These are phyloP conservation scores for Paedocypris micromegethes DNA, from an alignment of 2,797 vertebrate genomes.

Conservation along the genomic window DNA sequence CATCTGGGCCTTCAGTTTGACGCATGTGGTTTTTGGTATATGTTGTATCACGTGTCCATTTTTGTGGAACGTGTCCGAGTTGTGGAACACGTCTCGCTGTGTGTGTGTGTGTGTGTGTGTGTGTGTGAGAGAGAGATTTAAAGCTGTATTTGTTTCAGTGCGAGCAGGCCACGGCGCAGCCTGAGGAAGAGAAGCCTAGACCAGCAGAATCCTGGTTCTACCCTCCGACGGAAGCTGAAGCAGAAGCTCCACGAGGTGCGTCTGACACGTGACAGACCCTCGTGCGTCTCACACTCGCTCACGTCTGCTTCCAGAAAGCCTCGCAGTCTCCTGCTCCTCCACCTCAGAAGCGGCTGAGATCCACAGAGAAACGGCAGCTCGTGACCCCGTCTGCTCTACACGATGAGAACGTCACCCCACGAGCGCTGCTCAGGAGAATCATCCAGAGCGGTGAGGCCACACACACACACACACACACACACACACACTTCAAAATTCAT, in stretches of 20 bases:
- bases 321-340: slow-evolving; percentile 20
- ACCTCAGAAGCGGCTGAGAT: slow-evolving; percentile 25
- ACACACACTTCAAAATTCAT: no score
- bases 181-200: slow-evolving; percentile 28
- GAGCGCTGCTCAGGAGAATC: slow-evolving; percentile 43
- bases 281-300: not conserved
- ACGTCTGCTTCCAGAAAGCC: slow-evolving; percentile 22
- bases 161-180: slow-evolving; percentile 19
- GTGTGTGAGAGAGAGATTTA: not conserved
- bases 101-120: not conserved
- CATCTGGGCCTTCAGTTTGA: no score
- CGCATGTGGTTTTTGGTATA: no score
- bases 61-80: not conserved
- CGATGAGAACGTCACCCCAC: slow-evolving; percentile 42
- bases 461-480: no score
- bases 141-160: not conserved
- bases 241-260: slow-evolving; percentile 45
- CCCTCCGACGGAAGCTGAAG: slow-evolving; percentile 41
- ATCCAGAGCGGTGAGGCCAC: slow-evolving; percentile 41
- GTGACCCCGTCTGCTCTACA: slow-evolving; percentile 11
- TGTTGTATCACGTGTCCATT: not conserved
- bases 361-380: not conserved
- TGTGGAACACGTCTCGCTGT: not conserved
- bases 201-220: slow-evolving; percentile 33
- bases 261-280: not conserved